Base-by-base conservation (phyloP, 2,888 invertebrate species). In the Mayetiola destructor region DNA sequence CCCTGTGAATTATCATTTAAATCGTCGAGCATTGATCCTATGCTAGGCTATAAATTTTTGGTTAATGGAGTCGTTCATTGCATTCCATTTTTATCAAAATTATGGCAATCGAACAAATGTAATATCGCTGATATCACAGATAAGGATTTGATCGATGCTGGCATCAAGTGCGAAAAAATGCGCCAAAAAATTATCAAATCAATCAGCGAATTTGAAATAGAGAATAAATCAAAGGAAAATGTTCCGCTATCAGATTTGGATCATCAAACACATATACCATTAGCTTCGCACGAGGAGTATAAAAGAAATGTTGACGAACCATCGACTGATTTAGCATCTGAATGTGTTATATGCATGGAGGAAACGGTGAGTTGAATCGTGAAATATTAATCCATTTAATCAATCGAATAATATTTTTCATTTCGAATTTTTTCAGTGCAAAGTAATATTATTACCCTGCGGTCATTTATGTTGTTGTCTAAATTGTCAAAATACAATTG, bases 331-430 rank as follows among this genome's bases (percentile, higher is more conserved):
- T 12, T 35, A 48, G 74, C 74, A 60, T 75, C 80, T 9, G 90
- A 91, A 73, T 91, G 91, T 75, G 85, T 88, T 36, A 77, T 91
- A 63, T 91, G 90, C 69, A 80, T 91, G 80, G 88, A 89, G 70
- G 72, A 75, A 62, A 70, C 75, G 72, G 84, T 84, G 73, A 76
- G 75, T 69, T 72, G 73, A 63, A 20, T 27, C 56, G 42, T 20
- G 57, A 29, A n/a, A 8, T 29, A 29, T 61, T 54, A 52, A 21
- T 56, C n/a, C 55, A 58, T 23, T 23, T 3, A 14, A 27, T 12
- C 20, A 56, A 36, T 55, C 61, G 23, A 35, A 59, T 53, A 29
- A 56, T 56, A 53, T 27, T 57, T 52, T 57, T 57, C 62, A 63
- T 61, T 57, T 32, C 10, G 8, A 12, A 14, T 37, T 5, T 27